Conservation (phyloP, 2,888 invertebrate species). For the Choristoneura rosaceana region DNA sequence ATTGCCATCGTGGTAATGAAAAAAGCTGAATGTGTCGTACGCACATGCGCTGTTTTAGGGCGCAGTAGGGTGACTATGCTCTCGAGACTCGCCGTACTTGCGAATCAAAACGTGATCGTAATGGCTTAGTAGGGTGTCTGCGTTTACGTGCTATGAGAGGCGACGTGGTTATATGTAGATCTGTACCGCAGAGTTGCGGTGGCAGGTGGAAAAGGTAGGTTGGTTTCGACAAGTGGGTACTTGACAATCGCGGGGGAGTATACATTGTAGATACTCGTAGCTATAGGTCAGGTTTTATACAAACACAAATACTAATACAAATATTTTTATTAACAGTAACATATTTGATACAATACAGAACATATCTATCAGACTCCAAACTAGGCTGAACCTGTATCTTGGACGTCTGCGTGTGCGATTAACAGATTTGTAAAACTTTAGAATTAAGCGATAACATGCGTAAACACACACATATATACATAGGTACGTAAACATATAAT, state of each 20-base stretch:
- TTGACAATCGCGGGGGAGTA: neutral
- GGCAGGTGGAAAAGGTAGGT: constrained; percentile 16
- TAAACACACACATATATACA: too few species aligned
- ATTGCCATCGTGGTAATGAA: neutral
- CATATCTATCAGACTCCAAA: too few species aligned
- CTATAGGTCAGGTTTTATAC: too few species aligned
- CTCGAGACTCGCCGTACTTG: constrained; percentile 34
- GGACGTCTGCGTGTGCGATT: too few species aligned
- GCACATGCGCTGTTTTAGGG: constrained; percentile 22
- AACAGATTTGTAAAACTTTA: too few species aligned
- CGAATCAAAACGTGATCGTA: constrained; percentile 38
- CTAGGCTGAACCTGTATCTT: too few species aligned
- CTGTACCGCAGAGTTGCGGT: neutral
- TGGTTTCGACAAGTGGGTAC: constrained; percentile 7
- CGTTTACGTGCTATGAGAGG: constrained; percentile 39
- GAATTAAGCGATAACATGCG: too few species aligned
- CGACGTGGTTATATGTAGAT: constrained; percentile 8
- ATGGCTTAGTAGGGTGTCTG: constrained; percentile 40
- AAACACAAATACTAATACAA: too few species aligned
- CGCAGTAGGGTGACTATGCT: constrained; percentile 32
- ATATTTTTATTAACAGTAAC: too few species aligned
- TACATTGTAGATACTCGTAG: neutral
- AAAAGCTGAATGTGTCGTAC: constrained; percentile 3
- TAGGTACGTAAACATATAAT: neutral
- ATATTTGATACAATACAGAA: too few species aligned